These are phyloP conservation scores for Nemurella pictetii DNA, from an alignment of 2,888 invertebrate genomes.

Conservation along the genomic window DNA sequence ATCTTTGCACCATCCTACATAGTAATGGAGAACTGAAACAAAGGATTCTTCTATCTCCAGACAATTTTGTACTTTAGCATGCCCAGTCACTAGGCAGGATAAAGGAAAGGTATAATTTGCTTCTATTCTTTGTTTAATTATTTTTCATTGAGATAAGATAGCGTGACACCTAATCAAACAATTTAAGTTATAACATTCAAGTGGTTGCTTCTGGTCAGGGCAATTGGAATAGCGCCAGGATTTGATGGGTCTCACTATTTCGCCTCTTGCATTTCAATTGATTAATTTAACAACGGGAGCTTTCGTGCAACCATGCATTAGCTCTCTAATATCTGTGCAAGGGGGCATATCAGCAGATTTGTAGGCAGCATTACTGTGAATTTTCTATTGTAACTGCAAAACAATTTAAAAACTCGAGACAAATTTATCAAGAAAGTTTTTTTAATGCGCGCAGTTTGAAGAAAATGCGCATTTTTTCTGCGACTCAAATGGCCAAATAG, in stretches of 20 bases:
- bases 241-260: neutral
- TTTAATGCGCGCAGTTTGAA: too few species aligned
- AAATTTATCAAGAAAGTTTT: too few species aligned
- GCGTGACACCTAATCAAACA: neutral
- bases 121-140: neutral
- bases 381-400: too few species aligned
- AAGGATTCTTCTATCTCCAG: too few species aligned
- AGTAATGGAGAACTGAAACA: too few species aligned
- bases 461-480: too few species aligned
- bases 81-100: too few species aligned
- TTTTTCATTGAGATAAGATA: neutral
- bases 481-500: too few species aligned
- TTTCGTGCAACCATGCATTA: neutral
- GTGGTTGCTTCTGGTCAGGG: conserved; percentile 11
- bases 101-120: too few species aligned
- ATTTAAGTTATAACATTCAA: neutral
- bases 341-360: neutral
- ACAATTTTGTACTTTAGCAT: too few species aligned
- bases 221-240: neutral
- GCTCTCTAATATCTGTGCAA: neutral
- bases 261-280: neutral
- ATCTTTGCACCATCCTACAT: too few species aligned
- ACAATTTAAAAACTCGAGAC: too few species aligned
- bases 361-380: neutral
- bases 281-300: neutral